Evolutionary conservation across 2,113 vertebrate genomes (phyloP).

Genomic region (Menura novaehollandiae): DNA sequence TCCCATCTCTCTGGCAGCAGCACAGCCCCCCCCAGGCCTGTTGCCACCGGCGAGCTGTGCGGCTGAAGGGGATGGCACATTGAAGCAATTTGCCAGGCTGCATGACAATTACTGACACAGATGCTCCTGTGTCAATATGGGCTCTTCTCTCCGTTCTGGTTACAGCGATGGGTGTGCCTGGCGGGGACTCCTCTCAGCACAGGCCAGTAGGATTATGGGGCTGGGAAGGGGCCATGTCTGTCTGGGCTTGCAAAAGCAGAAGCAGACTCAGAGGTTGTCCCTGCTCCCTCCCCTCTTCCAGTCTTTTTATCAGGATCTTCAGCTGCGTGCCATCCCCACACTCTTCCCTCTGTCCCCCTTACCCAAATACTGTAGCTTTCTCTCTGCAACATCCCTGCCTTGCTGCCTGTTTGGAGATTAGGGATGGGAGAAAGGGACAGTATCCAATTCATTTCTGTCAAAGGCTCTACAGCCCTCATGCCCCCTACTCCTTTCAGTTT

Average conservation of each 20-base stretch:
- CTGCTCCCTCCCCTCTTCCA: not conserved
- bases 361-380: not conserved
- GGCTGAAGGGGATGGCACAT: constrained; percentile 38
- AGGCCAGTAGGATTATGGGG: constrained; percentile 50
- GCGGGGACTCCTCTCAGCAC: not conserved
- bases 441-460: not conserved
- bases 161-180: constrained; percentile 60
- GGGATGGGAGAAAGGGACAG: not conserved
- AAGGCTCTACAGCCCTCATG: not conserved
- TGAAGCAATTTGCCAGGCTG: constrained; percentile 59
- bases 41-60: not conserved
- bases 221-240: constrained; percentile 49
- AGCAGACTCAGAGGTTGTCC: not conserved
- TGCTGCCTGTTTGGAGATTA: not conserved
- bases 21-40: not conserved
- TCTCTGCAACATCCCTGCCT: not conserved
- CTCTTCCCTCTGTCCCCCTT: not conserved
- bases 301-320: not conserved
- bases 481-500: not conserved
- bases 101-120: constrained; percentile 63
- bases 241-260: not conserved
- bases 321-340: not conserved
- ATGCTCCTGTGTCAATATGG: constrained; percentile 70
- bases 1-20: not conserved
- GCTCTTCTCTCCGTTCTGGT: constrained; percentile 41